Base-by-base conservation (phyloP, 2,113 vertebrate genomes). In the Oryzias curvinotus region DNA sequence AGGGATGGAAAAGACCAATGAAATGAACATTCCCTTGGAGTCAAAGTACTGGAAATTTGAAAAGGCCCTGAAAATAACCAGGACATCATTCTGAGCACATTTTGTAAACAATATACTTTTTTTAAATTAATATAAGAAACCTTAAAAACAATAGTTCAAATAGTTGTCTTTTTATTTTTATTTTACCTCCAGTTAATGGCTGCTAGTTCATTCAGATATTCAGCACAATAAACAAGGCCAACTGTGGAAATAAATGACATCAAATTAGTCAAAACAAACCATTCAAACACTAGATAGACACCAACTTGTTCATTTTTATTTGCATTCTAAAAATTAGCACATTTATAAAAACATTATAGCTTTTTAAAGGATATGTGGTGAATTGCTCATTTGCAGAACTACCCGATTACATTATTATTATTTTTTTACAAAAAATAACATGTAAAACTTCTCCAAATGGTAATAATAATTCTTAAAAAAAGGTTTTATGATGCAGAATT, bases 1-100 rank as follows among this genome's bases (percentile, higher is more conserved):
- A 0, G 97, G 97, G 0, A 92, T 86, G 0, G 97, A 98, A 77
- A 93, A 98, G 25, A 96, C 92, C 1, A 96, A 48, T 0, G 96
- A 99, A 75, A 98, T 96, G 86, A 99, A 99, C 97, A 97, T 98
- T 58, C 97, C 97, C 78, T 91, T 94, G 6, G 96, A 98, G 69
- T 99, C 97, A 65, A 99, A 99, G 80, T 99, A 98, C 3, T 99
- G 97, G 66, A 97, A 95, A 58, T 92, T 92, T 14, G 96, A 95
- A 85, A 96, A 99, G 0, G 84, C 88, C 76, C 97, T 99, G 87
- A 53, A 43, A 74, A 57, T n/a, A 47, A 5, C 1, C 6, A 63
- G 21, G 6, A 45, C 8, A 56, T 12, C n/a, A 18, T 14, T 0
- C 14, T 44, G 25, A 64, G 12, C 19, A 50, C 18, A 56, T 41